Evolutionary conservation across 2,888 invertebrate genomes (phyloP).

Genomic region (Corbicula japonica): DNA sequence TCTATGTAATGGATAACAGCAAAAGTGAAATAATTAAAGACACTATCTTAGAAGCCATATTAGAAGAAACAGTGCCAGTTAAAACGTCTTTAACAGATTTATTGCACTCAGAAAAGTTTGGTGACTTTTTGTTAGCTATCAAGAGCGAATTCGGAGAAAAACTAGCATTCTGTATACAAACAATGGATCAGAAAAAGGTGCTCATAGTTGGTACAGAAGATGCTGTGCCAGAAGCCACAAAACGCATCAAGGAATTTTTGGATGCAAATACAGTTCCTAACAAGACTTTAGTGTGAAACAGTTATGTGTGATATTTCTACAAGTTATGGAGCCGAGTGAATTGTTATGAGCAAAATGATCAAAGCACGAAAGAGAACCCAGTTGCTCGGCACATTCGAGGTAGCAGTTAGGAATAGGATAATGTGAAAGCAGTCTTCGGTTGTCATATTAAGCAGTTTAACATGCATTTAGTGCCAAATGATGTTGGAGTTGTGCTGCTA

Average conservation of each 20-base stretch:
- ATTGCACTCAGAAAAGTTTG: constrained; percentile 56
- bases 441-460: too few relatives aligned
- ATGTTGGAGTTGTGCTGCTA: too few relatives aligned
- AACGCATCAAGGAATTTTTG: constrained; percentile 51
- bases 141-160: constrained; percentile 39
- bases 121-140: constrained; percentile 43
- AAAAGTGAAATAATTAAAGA: constrained; percentile 43
- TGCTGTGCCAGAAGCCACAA: constrained; percentile 42
- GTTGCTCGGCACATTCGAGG: too few relatives aligned
- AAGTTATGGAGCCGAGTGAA: too few relatives aligned
- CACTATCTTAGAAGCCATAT: constrained; percentile 44
- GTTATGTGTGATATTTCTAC: constrained; percentile 44
- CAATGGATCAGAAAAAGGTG: constrained; percentile 44
- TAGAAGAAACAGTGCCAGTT: constrained; percentile 44
- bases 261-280: constrained; percentile 53
- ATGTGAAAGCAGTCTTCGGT: too few relatives aligned
- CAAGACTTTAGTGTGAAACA: constrained; percentile 49
- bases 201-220: constrained; percentile 51
- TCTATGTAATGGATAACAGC: constrained; percentile 35
- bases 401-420: too few relatives aligned
- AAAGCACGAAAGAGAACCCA: too few relatives aligned
- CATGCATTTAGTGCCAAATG: too few relatives aligned
- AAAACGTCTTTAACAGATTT: constrained; percentile 43
- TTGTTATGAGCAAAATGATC: too few relatives aligned
- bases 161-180: constrained; percentile 50